Evolutionary conservation across 2,113 vertebrate species (phyloP), one percentile per base, ranked within the genome.

Genomic region (Actinemys pallida): DNA sequence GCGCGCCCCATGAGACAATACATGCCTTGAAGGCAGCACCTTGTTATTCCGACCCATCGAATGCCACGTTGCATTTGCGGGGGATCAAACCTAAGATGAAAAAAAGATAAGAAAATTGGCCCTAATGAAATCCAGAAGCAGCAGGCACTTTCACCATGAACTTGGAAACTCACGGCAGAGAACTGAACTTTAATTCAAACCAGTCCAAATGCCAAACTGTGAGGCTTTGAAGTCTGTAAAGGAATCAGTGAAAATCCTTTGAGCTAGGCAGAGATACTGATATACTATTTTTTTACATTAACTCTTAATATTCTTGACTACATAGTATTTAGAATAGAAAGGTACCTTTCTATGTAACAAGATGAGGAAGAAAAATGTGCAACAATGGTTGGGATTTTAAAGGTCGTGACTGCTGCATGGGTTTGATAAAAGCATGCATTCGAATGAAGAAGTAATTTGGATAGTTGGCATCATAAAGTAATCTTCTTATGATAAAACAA

Each of bases 71-170:
- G 98, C 99, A 98, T 99, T 99, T 98, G 97, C 98, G 93, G 97
- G 98, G 99, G 98, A 99, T 99, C 98, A 98, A 98, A 98, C 98
- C 94, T 90, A 95, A 98, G 98, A 98, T 98, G 98, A 98, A 98
- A 98, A 96, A 98, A 98, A 99, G 99, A 99, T 99, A 99, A 99
- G 99, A 99, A 99, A 99, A 99, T 99, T 98, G 99, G 97, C 97
- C 97, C 93, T 99, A 99, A 99, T 99, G 98, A 99, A 99, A 99
- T 98, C 98, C 99, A 99, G 99, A 99, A 98, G 98, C 97, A 83
- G 93, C 96, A 89, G 45, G 98, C 98, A 98, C 98, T 98, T 98
- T 98, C 98, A 98, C 99, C 98, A 96, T 98, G 96, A 99, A 99
- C 99, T 98, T 98, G 97, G 98, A 99, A 98, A 98, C 94, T 89